Evolutionary conservation across 2,113 vertebrate genomes (phyloP).

Genomic region (Dipodomys spectabilis): DNA sequence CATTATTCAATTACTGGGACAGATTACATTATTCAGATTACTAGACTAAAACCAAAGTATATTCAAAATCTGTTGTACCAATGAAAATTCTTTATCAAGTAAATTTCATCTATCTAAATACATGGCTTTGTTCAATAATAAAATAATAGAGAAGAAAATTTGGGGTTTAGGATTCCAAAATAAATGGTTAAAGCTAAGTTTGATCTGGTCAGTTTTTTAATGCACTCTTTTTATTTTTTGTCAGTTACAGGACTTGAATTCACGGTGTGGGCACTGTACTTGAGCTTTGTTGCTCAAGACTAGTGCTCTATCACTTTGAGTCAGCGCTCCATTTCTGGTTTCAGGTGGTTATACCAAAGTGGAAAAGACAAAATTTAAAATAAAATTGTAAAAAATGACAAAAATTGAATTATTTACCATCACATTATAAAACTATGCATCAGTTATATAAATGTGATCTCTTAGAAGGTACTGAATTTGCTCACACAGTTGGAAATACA

Average conservation of each 20-base stretch:
- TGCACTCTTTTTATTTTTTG: no score
- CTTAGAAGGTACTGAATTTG: background rate
- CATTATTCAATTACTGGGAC: background rate
- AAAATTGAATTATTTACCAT: background rate
- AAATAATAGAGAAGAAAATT: background rate
- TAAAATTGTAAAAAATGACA: background rate
- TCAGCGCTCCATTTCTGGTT: no score
- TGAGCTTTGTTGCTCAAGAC: no score
- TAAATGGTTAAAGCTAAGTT: background rate
- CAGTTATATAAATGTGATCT: background rate
- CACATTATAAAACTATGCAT: background rate
- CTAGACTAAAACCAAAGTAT: conserved; percentile 18
- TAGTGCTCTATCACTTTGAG: no score
- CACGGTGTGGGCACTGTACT: no score
- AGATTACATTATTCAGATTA: background rate
- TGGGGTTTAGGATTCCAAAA: conserved; percentile 6
- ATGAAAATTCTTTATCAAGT: background rate
- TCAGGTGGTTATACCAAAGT: no score
- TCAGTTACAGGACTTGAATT: no score
- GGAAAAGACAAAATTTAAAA: no score
- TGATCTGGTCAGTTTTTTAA: background rate
- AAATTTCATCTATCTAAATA: background rate
- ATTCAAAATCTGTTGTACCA: background rate
- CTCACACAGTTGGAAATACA: background rate
- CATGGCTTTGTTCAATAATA: background rate